Percentiles rank a stretch among this genome's conserved stretches.
These are phyloP conservation scores for Drosophila picticornis DNA, from an alignment of 2,888 invertebrate species.

Conservation along the genomic window DNA sequence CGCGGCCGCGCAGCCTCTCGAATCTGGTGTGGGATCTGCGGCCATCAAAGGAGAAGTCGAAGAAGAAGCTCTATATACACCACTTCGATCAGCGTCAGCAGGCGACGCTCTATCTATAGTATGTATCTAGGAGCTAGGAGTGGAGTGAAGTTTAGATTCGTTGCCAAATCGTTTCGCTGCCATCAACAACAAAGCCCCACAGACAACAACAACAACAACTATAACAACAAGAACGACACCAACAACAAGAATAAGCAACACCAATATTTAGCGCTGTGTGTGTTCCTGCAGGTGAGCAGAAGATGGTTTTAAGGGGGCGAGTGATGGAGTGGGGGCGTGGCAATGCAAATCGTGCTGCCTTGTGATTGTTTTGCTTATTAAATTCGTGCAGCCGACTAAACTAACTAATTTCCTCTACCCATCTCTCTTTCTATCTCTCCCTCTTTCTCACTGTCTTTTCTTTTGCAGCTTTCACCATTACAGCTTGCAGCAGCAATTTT, in stretches of 20 bases:
- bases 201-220: conserved; percentile 39
- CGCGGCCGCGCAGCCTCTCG: conserved; percentile 93
- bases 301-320: conserved; percentile 2
- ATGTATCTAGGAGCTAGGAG: conserved; percentile 7
- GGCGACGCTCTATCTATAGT: conserved; percentile 85
- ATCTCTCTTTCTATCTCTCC: neutral
- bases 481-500: conserved; percentile 76
- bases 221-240: conserved; percentile 19
- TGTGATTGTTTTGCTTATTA: conserved; percentile 76
- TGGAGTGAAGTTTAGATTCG: conserved; percentile 50
- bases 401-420: conserved; percentile 51
- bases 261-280: conserved; percentile 71
- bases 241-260: conserved; percentile 42
- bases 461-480: conserved; percentile 67
- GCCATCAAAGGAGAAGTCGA: conserved; percentile 85
- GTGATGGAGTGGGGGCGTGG: conserved; percentile 41
- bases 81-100: conserved; percentile 85
- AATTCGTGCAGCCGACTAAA: conserved; percentile 67
- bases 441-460: conserved; percentile 13
- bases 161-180: conserved; percentile 78
- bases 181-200: conserved; percentile 59
- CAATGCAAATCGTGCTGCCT: conserved; percentile 74
- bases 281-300: conserved; percentile 76
- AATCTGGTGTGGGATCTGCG: conserved; percentile 93
- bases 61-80: conserved; percentile 85